Conservation (phyloP, 1,140 invertebrate genomes). For the Cotesia glomerata region DNA sequence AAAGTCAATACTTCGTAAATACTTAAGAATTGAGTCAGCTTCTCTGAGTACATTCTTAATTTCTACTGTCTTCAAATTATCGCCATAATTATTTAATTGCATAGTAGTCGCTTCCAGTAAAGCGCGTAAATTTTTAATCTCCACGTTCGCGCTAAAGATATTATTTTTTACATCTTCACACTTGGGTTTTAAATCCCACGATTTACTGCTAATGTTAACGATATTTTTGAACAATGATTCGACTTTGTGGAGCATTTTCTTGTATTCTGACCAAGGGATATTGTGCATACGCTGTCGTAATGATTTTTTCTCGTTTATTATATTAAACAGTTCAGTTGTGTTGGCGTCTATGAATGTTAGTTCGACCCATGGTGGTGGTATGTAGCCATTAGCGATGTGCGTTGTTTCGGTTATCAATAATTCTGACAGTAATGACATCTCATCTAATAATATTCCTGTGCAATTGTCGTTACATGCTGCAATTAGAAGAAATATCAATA, state of each 20-base stretch:
- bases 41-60: slow-evolving; percentile 68
- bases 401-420: slow-evolving; percentile 63
- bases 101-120: slow-evolving; percentile 54
- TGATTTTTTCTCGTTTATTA: slow-evolving; percentile 44
- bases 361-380: slow-evolving; percentile 76
- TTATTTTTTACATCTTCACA: slow-evolving; percentile 57
- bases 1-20: slow-evolving; percentile 66
- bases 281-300: slow-evolving; percentile 44
- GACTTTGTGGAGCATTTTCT: slow-evolving; percentile 40
- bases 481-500: slow-evolving; percentile 9
- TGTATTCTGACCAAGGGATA: slow-evolving; percentile 52
- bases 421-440: slow-evolving; percentile 69
- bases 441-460: slow-evolving; percentile 80
- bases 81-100: slow-evolving; percentile 64
- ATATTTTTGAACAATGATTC: slow-evolving; percentile 45
- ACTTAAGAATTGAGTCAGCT: slow-evolving; percentile 64
- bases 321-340: slow-evolving; percentile 40
- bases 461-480: slow-evolving; percentile 91
- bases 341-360: slow-evolving; percentile 64
- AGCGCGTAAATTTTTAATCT: slow-evolving; percentile 48
- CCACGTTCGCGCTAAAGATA: slow-evolving; percentile 49
- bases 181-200: slow-evolving; percentile 46
- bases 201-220: slow-evolving; percentile 38
- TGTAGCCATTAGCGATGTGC: slow-evolving; percentile 68
- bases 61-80: slow-evolving; percentile 66